phyloP scores from a whole-genome alignment of 2,797 vertebrate species.

The Bradypus variegatus region DNA sequence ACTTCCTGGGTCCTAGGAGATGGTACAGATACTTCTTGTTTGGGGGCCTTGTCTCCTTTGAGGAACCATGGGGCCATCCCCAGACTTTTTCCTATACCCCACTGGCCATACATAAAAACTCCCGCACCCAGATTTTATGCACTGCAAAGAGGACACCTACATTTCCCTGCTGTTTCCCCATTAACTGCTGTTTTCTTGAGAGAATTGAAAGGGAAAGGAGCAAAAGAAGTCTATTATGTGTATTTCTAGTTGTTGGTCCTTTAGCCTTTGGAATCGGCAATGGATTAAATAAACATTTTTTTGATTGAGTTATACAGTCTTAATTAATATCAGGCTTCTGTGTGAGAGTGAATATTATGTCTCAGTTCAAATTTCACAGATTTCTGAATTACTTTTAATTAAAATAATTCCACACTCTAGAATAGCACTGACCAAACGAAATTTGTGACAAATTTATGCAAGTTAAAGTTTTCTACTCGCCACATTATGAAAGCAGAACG shows the following conservation, averaged over 20 bases:
- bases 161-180: background rate
- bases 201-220: background rate
- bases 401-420: background rate
- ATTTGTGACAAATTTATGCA: background rate
- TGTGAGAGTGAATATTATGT: background rate
- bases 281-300: background rate
- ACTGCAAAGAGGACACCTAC: background rate
- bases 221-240: background rate
- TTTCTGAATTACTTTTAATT: background rate
- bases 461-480: background rate
- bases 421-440: background rate
- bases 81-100: background rate
- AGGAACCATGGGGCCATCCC: background rate
- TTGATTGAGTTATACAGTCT: background rate
- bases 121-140: background rate
- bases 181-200: background rate
- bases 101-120: background rate
- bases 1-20: background rate
- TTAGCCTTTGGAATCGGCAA: background rate
- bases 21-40: background rate
- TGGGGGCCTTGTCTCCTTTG: background rate
- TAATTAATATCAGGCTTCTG: background rate
- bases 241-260: background rate
- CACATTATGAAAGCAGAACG: background rate
- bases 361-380: background rate